Conservation (phyloP, 2,113 vertebrate species). For the Nycticebus coucang region DNA sequence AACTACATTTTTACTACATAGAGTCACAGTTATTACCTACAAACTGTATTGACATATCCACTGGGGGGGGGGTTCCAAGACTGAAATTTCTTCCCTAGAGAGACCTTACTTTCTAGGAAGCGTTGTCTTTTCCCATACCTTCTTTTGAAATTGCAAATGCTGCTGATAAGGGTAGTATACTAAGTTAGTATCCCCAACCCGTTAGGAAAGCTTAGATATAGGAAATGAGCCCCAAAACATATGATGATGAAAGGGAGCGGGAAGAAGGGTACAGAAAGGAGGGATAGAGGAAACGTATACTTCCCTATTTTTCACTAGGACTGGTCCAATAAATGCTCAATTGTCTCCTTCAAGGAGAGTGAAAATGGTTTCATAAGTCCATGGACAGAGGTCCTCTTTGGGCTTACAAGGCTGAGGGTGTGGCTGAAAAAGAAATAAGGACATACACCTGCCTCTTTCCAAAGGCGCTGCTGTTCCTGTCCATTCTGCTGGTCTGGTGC, state of each 20-base stretch:
- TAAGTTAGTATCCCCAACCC: background rate
- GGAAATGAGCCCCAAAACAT: background rate
- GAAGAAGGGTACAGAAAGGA: background rate
- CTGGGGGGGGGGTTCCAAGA: background rate
- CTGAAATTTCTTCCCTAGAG: background rate
- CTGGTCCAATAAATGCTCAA: too few relatives aligned
- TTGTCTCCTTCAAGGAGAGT: background rate
- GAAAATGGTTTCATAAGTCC: background rate
- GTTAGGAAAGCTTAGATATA: background rate
- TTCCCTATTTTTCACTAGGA: background rate
- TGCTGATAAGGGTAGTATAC: background rate
- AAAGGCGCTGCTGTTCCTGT: too few relatives aligned
- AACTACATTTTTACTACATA: background rate
- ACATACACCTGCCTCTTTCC: background rate
- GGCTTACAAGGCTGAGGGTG: background rate
- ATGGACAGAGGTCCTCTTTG: background rate
- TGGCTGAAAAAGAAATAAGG: background rate
- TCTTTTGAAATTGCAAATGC: background rate
- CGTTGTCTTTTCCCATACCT: background rate
- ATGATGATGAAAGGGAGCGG: fast-evolving
- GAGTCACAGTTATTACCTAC: background rate
- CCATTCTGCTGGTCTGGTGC: too few relatives aligned
- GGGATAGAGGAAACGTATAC: background rate
- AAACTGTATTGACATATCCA: background rate
- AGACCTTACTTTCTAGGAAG: background rate